Conservation (phyloP, 2,113 vertebrate genomes). For the Pycnonotus jocosus region DNA sequence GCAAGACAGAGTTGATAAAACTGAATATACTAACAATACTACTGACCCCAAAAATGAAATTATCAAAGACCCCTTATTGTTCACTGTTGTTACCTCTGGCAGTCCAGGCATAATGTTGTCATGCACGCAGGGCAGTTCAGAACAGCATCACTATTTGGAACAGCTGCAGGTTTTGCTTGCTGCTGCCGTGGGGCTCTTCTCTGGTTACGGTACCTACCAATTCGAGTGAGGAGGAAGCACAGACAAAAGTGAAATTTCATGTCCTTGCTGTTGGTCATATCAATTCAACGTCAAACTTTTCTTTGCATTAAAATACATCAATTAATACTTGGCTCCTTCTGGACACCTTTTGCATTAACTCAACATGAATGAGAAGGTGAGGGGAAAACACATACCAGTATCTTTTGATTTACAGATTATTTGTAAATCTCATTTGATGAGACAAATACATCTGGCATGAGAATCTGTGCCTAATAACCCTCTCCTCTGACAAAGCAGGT, state of each 20-base stretch:
- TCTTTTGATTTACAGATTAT: background rate
- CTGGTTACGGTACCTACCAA: slow-evolving; percentile 74
- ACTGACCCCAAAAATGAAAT: background rate
- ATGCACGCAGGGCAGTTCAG: slow-evolving; percentile 97
- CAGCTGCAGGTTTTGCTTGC: slow-evolving; percentile 14
- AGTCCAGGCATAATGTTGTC: slow-evolving; percentile 94
- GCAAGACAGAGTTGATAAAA: background rate
- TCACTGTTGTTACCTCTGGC: slow-evolving; percentile 83
- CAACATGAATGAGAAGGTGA: background rate
- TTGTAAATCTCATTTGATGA: background rate
- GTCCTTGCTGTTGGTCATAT: background rate
- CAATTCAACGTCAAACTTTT: background rate
- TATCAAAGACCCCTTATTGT: background rate
- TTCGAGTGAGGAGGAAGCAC: background rate
- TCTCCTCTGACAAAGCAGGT: background rate
- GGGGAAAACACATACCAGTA: background rate
- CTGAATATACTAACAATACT: background rate
- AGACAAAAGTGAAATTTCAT: background rate
- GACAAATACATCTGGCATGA: background rate
- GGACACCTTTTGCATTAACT: background rate
- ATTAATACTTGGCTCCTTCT: background rate
- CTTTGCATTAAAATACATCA: background rate
- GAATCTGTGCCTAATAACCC: background rate
- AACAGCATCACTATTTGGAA: slow-evolving; percentile 88
- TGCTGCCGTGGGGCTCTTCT: slow-evolving; percentile 21